These are phyloP conservation scores for Mohoua ochrocephala DNA, from an alignment of 2,113 vertebrate species.

Conservation along the genomic window DNA sequence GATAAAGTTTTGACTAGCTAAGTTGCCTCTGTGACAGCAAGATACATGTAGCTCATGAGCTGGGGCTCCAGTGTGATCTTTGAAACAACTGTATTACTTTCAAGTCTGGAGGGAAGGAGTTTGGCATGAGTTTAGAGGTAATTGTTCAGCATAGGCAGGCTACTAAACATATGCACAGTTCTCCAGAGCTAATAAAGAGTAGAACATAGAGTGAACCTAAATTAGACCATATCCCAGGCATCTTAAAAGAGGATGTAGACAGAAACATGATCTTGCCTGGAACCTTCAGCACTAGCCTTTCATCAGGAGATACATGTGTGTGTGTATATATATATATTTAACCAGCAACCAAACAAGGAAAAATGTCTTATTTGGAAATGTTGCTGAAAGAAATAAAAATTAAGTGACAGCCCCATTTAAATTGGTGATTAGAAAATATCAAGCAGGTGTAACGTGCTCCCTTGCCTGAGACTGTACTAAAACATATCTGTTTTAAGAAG, in stretches of 20 bases:
- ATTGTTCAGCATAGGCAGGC: background rate
- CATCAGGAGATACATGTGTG: background rate
- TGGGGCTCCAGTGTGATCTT: background rate
- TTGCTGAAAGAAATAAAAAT: background rate
- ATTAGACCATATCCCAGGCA: background rate
- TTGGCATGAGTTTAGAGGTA: background rate
- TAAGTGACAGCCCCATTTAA: background rate
- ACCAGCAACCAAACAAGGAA: background rate
- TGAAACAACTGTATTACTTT: background rate
- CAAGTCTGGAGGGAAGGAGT: background rate
- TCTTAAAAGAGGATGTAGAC: background rate
- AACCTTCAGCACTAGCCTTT: background rate
- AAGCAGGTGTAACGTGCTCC: background rate
- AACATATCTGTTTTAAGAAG: background rate
- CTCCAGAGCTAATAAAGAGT: background rate
- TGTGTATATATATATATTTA: background rate
- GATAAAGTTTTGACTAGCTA: background rate
- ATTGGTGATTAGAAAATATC: background rate
- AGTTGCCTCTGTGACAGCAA: background rate
- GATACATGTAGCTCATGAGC: fast-evolving
- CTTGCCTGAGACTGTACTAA: background rate
- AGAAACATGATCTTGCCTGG: background rate
- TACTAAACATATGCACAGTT: background rate
- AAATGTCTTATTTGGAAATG: background rate
- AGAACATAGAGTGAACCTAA: background rate